phyloP scores from a whole-genome alignment of 2,113 vertebrate species.

The Ammodytes dubius region DNA sequence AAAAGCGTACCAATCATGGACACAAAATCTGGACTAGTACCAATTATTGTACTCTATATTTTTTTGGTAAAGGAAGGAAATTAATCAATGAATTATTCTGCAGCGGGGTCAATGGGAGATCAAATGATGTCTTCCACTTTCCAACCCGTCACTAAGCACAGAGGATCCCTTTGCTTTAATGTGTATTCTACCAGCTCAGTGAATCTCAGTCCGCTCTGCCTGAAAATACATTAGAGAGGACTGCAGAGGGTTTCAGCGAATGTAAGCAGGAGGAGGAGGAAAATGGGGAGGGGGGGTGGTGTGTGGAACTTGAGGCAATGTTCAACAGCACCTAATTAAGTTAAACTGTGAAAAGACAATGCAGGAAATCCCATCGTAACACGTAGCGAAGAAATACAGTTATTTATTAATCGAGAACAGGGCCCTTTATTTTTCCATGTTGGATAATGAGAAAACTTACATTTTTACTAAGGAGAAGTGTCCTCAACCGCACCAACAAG shows the following conservation, averaged over 20 bases:
- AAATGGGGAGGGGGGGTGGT: slow-evolving; percentile 14
- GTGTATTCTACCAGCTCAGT: slow-evolving; percentile 60
- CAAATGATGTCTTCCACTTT: slow-evolving; percentile 77
- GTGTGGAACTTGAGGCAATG: slow-evolving; percentile 39
- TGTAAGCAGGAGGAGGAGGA: slow-evolving; percentile 37
- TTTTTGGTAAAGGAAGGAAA: background rate
- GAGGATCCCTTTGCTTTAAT: slow-evolving; percentile 70
- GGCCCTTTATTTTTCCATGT: slow-evolving; percentile 45
- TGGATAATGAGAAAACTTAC: slow-evolving; percentile 19
- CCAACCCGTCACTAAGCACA: slow-evolving; percentile 57
- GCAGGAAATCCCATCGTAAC: background rate
- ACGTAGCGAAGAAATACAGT: slow-evolving; percentile 36
- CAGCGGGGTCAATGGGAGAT: slow-evolving; percentile 71
- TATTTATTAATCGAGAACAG: slow-evolving; percentile 53
- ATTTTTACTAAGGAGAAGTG: slow-evolving; percentile 2
- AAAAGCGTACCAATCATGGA: slow-evolving; percentile 26
- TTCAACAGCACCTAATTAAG: slow-evolving; percentile 41
- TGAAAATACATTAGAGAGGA: slow-evolving; percentile 56
- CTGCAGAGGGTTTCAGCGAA: slow-evolving; percentile 51
- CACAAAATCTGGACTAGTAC: slow-evolving; percentile 25
- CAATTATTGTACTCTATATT: slow-evolving; percentile 9
- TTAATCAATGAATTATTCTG: slow-evolving; percentile 72
- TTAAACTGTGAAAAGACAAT: slow-evolving; percentile 25
- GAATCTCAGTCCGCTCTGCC: slow-evolving; percentile 62
- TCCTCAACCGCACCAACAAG: slow-evolving; percentile 1